These are phyloP conservation scores for Agrilus planipennis DNA, from an alignment of 1,140 invertebrate species.

Conservation along the genomic window DNA sequence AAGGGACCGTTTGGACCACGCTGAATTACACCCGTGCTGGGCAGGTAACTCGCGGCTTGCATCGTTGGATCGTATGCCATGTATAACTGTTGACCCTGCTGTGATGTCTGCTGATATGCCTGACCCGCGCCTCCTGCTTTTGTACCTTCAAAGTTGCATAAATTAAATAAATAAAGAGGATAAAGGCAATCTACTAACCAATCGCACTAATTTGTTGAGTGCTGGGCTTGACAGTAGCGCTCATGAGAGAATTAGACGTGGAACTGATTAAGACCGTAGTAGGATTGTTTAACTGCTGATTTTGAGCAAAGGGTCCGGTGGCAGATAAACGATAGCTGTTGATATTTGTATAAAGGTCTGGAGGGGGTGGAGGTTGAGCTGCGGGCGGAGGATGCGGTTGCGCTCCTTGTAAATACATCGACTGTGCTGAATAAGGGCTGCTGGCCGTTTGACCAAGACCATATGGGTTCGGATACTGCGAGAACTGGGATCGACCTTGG, in stretches of 20 bases:
- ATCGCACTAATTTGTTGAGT: slow-evolving; percentile 73
- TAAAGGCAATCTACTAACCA: slow-evolving; percentile 39
- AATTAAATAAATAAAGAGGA: not conserved
- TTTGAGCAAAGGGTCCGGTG: slow-evolving; percentile 56
- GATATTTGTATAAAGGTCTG: slow-evolving; percentile 70
- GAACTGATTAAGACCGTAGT: slow-evolving; percentile 83
- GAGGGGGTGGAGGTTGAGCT: slow-evolving; percentile 46
- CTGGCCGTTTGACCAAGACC: slow-evolving; percentile 37
- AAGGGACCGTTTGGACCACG: slow-evolving; percentile 25
- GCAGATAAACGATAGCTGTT: slow-evolving; percentile 41
- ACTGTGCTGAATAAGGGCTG: slow-evolving; percentile 54
- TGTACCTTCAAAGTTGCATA: slow-evolving; percentile 19
- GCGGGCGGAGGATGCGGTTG: slow-evolving; percentile 40
- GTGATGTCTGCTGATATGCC: slow-evolving; percentile 32
- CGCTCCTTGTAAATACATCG: slow-evolving; percentile 48
- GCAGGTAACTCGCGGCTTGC: slow-evolving; percentile 28
- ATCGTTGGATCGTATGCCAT: slow-evolving; percentile 31
- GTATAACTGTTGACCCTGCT: slow-evolving; percentile 31
- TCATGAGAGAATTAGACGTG: slow-evolving; percentile 79
- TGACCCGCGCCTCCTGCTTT: slow-evolving; percentile 32
- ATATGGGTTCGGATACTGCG: slow-evolving; percentile 50
- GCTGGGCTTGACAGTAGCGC: slow-evolving; percentile 74
- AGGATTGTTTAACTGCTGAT: slow-evolving; percentile 68
- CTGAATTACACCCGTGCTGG: slow-evolving; percentile 30
- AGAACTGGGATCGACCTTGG: slow-evolving; percentile 47